Conservation (phyloP, 2,888 invertebrate genomes). For the Diarsia brunnea region DNA sequence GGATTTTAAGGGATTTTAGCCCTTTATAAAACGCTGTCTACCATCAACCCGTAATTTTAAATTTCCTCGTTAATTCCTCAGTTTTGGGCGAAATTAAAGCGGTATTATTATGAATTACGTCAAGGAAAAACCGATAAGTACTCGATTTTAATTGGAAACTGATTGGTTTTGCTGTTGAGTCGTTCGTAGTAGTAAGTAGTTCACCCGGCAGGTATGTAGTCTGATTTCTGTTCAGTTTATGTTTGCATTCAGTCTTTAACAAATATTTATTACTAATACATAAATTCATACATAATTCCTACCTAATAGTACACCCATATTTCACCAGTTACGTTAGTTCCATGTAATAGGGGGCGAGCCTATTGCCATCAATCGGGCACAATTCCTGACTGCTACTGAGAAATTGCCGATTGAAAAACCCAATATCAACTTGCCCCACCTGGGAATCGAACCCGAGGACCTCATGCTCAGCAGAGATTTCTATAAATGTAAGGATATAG, state of each 20-base stretch:
- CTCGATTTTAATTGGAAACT: slow-evolving; percentile 58
- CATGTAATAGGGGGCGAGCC: too few species aligned
- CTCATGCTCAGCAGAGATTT: too few species aligned
- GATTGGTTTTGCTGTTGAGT: slow-evolving; percentile 43
- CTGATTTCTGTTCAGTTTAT: slow-evolving; percentile 12
- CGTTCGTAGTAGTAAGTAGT: slow-evolving; percentile 28
- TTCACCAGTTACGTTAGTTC: too few species aligned
- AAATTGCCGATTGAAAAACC: too few species aligned
- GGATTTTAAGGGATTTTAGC: slow-evolving; percentile 82
- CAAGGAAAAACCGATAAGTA: slow-evolving; percentile 47
- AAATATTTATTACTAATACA: not conserved
- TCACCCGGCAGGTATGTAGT: slow-evolving; percentile 22
- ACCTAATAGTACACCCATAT: too few species aligned
- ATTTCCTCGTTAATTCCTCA: slow-evolving; percentile 61
- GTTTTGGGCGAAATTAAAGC: slow-evolving; percentile 55
- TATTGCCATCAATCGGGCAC: too few species aligned
- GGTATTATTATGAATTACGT: slow-evolving; percentile 44
- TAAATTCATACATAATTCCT: too few species aligned
- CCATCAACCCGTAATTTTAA: slow-evolving; percentile 68
- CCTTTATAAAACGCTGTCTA: slow-evolving; percentile 74
- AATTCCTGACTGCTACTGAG: too few species aligned
- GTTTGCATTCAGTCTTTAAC: not conserved
- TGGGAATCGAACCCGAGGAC: too few species aligned
- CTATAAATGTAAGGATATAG: not conserved
- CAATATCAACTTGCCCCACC: too few species aligned